Evolutionary conservation across 2,113 vertebrate genomes (phyloP).

Genomic region (Oncorhynchus masou): DNA sequence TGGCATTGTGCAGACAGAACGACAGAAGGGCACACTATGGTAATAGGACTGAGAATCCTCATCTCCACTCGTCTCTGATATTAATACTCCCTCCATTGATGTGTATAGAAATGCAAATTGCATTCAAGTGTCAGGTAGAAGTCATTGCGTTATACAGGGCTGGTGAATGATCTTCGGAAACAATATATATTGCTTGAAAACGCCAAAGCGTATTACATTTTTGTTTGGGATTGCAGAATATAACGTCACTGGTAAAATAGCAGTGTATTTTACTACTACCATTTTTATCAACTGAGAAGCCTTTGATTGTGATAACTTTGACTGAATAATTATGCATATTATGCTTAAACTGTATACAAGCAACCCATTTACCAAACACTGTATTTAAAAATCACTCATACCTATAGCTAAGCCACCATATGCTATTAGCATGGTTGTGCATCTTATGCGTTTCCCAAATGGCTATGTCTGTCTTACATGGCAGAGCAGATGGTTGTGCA

Average conservation of each 20-base stretch:
- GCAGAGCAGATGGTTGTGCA: not conserved
- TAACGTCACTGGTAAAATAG: not conserved
- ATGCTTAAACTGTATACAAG: too few species aligned
- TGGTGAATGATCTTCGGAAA: not conserved
- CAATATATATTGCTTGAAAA: too few species aligned
- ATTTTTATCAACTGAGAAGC: too few species aligned
- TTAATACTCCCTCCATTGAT: not conserved
- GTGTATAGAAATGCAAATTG: not conserved
- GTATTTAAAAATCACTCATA: too few species aligned
- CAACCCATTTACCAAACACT: too few species aligned
- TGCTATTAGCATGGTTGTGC: too few species aligned
- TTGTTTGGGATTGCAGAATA: not conserved
- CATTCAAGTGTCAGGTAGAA: not conserved
- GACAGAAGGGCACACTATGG: not conserved
- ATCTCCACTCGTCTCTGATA: not conserved
- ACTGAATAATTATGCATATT: too few species aligned
- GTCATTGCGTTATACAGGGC: not conserved
- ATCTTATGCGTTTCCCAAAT: too few species aligned
- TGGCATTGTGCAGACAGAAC: not conserved
- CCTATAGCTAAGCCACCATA: too few species aligned
- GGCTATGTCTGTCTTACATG: not conserved
- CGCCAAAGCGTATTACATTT: not conserved
- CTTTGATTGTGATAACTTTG: too few species aligned
- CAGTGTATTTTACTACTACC: too few species aligned
- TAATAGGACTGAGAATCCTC: not conserved